Evolutionary conservation across 2,888 invertebrate genomes (phyloP).

Genomic region (Diplazon laetatorius): DNA sequence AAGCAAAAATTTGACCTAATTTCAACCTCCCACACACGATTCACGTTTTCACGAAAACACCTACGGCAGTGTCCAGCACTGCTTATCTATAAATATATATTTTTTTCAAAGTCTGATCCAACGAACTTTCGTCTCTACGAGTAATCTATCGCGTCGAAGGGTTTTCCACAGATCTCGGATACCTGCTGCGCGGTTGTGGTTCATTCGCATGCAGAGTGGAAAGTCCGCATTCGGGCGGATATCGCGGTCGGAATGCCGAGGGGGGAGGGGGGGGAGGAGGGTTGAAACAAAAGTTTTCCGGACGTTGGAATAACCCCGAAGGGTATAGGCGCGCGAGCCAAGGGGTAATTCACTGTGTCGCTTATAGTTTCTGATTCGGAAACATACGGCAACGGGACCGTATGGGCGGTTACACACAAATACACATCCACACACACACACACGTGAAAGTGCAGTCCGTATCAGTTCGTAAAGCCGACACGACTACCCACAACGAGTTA

Average conservation of each 20-base stretch:
- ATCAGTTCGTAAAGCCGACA: slow-evolving; percentile 36
- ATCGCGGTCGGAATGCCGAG: slow-evolving; percentile 38
- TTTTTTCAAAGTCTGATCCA: neutral
- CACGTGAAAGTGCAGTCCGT: slow-evolving; percentile 23
- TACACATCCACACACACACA: slow-evolving; percentile 11
- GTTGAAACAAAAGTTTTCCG: slow-evolving; percentile 53
- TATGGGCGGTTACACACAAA: neutral
- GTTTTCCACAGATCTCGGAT: slow-evolving; percentile 12
- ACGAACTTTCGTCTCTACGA: neutral
- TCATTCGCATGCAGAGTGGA: slow-evolving; percentile 14
- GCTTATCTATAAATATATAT: no score
- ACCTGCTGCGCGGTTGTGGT: neutral
- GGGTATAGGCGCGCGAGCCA: slow-evolving; percentile 21
- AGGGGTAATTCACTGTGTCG: slow-evolving; percentile 47
- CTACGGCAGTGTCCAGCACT: no score
- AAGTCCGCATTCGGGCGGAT: slow-evolving; percentile 48
- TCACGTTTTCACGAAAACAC: no score
- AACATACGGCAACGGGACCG: slow-evolving; percentile 5
- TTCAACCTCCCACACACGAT: no score
- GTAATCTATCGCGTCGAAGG: slow-evolving; percentile 1
- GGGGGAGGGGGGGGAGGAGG: slow-evolving; percentile 4
- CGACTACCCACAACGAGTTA: slow-evolving; percentile 1
- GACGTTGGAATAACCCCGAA: slow-evolving; percentile 26
- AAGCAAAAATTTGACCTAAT: no score
- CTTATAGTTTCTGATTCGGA: slow-evolving; percentile 35